Percentiles rank a stretch among this genome's conserved stretches.
Evolutionary conservation across 2,797 vertebrate species (phyloP).

Genomic region (Lepilemur septentrionalis): DNA sequence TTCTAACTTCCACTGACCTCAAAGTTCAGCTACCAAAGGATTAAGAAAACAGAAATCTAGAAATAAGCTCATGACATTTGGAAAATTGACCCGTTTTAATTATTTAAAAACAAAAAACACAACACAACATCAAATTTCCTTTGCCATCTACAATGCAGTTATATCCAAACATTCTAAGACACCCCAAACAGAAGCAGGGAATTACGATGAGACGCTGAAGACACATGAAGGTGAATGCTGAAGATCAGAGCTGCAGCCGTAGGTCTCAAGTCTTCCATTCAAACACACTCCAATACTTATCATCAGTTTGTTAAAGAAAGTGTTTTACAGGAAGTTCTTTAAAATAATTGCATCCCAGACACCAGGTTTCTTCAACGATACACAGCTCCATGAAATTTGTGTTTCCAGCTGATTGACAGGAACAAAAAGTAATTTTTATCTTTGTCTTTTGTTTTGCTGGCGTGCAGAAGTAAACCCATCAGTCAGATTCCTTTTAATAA

Average conservation of each 20-base stretch:
- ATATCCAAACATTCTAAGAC: constrained; percentile 61
- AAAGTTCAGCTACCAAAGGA: constrained; percentile 18
- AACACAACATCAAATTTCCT: constrained; percentile 65
- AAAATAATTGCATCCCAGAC: constrained; percentile 31
- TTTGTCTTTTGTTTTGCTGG: constrained; percentile 27
- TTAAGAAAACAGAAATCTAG: constrained; percentile 48
- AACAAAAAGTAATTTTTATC: constrained; percentile 35
- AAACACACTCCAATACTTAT: not conserved
- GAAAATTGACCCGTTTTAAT: constrained; percentile 80
- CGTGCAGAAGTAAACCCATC: not conserved
- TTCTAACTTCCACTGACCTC: constrained; percentile 14
- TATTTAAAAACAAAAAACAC: constrained; percentile 68
- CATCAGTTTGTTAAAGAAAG: constrained; percentile 1
- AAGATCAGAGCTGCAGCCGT: not conserved
- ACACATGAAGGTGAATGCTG: constrained; percentile 33
- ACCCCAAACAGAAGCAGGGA: not conserved
- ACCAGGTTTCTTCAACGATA: constrained; percentile 34
- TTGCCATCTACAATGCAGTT: constrained; percentile 75
- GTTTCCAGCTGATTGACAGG: constrained; percentile 19
- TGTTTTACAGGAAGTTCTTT: constrained; percentile 58
- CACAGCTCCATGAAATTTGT: constrained; percentile 19
- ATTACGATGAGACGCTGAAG: not conserved
- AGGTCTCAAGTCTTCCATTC: not conserved
- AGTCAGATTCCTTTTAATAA: constrained; percentile 33
- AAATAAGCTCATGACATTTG: constrained; percentile 43